Conservation (phyloP, 2,113 vertebrate genomes). For the Columba livia region DNA sequence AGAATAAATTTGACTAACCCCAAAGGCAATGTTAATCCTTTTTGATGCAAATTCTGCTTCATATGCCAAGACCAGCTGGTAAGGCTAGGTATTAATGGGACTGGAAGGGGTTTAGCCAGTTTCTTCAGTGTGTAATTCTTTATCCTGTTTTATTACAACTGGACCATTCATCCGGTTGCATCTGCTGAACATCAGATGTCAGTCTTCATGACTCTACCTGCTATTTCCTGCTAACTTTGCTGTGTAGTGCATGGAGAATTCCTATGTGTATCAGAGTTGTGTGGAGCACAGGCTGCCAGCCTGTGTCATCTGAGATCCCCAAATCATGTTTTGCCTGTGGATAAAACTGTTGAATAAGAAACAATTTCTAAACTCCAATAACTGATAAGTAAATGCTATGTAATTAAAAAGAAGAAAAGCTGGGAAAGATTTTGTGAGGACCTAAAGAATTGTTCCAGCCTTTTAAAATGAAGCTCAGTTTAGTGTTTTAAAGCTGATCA, state of each 20-base stretch:
- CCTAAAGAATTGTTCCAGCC: not conserved
- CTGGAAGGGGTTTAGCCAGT: not conserved
- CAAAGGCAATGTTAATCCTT: not conserved
- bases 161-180: not conserved
- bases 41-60: not conserved
- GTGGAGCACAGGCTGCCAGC: not conserved
- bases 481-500: not conserved
- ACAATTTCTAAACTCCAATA: not conserved
- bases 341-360: not conserved
- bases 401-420: not conserved
- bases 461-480: not conserved
- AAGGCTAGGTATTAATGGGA: not conserved
- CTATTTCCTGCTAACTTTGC: not conserved
- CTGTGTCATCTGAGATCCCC: not conserved
- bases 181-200: rapidly evolving
- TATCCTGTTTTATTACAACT: not conserved
- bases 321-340: not conserved
- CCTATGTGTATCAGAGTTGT: not conserved
- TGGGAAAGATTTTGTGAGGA: not conserved
- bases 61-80: not conserved
- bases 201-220: not conserved
- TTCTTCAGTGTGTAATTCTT: not conserved
- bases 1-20: slow-evolving; percentile 6
- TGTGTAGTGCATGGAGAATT: not conserved
- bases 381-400: not conserved